Percentiles rank a stretch among this genome's conserved stretches.
Conservation (phyloP, 2,113 vertebrate species). For the Regulus satrapa region DNA sequence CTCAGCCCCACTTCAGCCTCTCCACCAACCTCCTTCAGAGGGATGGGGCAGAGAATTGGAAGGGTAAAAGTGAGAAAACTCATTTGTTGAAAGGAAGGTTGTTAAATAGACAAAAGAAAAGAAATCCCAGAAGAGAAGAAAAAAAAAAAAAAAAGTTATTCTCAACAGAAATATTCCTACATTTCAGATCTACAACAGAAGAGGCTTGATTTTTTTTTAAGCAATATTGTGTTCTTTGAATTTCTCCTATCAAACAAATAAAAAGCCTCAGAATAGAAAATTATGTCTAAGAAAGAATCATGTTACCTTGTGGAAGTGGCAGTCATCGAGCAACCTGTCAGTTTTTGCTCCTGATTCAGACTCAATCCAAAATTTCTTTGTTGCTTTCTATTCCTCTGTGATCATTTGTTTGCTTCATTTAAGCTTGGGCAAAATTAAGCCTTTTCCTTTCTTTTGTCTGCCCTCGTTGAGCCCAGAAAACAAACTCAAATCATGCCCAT, state of each 20-base stretch:
- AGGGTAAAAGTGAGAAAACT: not conserved
- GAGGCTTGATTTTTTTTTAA: not conserved
- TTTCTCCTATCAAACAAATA: not conserved
- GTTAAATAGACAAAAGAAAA: not conserved
- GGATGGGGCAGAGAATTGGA: accelerated
- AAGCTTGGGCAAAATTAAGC: not conserved
- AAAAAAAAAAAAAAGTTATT: too few species aligned
- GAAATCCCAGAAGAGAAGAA: too few species aligned
- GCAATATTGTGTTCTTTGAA: accelerated
- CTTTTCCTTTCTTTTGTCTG: not conserved
- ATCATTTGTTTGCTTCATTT: not conserved
- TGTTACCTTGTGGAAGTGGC: accelerated
- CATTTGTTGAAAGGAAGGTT: not conserved
- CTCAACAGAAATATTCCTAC: not conserved
- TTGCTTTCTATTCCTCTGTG: not conserved
- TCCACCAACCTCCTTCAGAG: too few species aligned
- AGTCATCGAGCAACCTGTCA: not conserved
- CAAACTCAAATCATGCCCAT: not conserved
- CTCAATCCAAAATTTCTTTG: not conserved
- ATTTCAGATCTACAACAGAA: not conserved
- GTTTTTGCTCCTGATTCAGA: not conserved
- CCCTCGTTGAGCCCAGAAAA: not conserved
- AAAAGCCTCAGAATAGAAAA: not conserved
- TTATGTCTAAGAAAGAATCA: not conserved
- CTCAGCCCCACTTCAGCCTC: not conserved